Evolutionary conservation across 2,113 vertebrate species (phyloP), one percentile per base, ranked within the genome.

Genomic region (Nycticorax nycticorax): DNA sequence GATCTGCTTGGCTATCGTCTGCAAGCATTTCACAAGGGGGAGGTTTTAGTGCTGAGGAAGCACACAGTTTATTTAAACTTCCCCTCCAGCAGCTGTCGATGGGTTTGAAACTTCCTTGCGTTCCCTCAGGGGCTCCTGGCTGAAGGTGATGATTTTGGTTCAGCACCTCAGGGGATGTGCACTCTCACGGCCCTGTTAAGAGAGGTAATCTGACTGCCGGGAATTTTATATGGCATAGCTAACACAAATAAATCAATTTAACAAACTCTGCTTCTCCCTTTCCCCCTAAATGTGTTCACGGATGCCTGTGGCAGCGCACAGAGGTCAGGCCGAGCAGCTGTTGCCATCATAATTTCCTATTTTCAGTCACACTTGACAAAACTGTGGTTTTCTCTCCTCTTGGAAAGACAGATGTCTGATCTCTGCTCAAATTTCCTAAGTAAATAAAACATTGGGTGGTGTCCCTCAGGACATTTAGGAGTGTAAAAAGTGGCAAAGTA

Each of bases 341-440:
- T 50, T 33, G 11, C 85, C 78, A 59, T 77, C 75, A 33, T 85
- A 47, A 93, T 73, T 96, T 76, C 37, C 45, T 69, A 45, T 90
- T 95, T 95, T 74, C 71, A 80, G 52, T 92, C 59, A 62, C n/a
- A 88, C 32, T 92, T 85, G 78, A 83, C 37, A 57, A 89, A 94
- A 83, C 41, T 21, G 10, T 16, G 7, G 3, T 68, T 88, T 85
- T 90, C 32, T 85, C 17, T 90, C 41, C 52, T 85, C 45, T 66
- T 85, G 48, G 78, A 76, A 88, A 88, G 53, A 88, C 18, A 17
- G 8, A 56, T 55, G 21, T 75, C 62, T 73, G 67, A 78, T 68
- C 62, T 76, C 62, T 92, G 63, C 62, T 95, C 63, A 74, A 63
- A 84, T 77, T 63, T 73, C 62, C 20, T 33, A 28, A 89, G 74